These are phyloP conservation scores for Pocillopora verrucosa DNA, from an alignment of 64 coral and sea anemone genomes.

Conservation along the genomic window DNA sequence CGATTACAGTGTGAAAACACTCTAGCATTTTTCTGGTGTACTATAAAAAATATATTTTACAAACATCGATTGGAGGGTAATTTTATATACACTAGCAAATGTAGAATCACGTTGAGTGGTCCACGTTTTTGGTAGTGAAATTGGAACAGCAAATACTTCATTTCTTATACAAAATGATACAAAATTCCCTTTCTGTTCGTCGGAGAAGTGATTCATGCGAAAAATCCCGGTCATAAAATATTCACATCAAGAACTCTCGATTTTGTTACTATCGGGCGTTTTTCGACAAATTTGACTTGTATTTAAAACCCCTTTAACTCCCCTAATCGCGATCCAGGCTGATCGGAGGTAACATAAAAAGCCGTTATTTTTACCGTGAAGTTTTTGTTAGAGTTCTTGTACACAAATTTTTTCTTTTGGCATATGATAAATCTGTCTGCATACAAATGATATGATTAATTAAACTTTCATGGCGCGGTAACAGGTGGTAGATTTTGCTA, in stretches of 20 bases:
- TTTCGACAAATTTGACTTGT: slow-evolving; percentile 3
- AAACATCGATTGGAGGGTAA: not conserved
- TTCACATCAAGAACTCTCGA: slow-evolving; percentile 8
- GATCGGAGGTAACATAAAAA: not conserved
- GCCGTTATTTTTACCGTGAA: not conserved
- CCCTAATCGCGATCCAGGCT: not conserved
- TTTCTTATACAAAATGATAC: slow-evolving; percentile 8
- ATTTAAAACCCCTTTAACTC: slow-evolving; percentile 14
- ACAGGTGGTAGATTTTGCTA: slow-evolving; percentile 18
- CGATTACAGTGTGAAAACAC: not conserved
- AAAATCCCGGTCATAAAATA: slow-evolving; percentile 23
- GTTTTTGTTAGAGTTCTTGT: not conserved
- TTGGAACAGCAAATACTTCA: not conserved
- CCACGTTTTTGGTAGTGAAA: not conserved
- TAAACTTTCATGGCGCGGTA: slow-evolving; percentile 27
- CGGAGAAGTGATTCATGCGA: not conserved
- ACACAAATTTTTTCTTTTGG: not conserved
- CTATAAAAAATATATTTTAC: slow-evolving; percentile 31
- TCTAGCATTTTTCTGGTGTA: not conserved
- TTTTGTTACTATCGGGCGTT: slow-evolving; percentile 8
- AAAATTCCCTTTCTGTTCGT: not conserved
- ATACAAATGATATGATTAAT: slow-evolving; percentile 48
- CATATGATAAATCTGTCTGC: not conserved
- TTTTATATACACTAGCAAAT: slow-evolving; percentile 9
- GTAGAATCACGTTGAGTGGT: not conserved